A percentile compares a stretch with the other conserved stretches of the same genome.
Evolutionary conservation across 2,888 invertebrate species (phyloP).

Genomic region (Agrotis exclamationis): DNA sequence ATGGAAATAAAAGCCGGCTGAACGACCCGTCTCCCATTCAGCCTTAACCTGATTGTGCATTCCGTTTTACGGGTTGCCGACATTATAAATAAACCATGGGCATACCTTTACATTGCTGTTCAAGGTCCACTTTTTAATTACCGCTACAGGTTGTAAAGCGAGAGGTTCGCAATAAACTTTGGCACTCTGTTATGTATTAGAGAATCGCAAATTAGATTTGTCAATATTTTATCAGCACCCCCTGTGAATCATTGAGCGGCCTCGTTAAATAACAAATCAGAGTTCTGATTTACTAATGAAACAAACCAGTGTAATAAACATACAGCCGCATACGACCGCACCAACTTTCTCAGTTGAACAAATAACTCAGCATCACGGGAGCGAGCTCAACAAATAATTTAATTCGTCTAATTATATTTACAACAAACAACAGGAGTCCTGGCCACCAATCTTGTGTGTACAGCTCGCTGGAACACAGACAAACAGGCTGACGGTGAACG

Average conservation of each 20-base stretch:
- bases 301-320: conserved; percentile 19
- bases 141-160: conserved; percentile 55
- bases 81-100: conserved; percentile 64
- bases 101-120: conserved; percentile 44
- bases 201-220: conserved; percentile 57
- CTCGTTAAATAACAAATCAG: conserved; percentile 43
- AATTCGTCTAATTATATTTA: conserved; percentile 60
- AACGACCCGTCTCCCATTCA: conserved; percentile 57
- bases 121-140: conserved; percentile 63
- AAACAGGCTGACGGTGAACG: conserved; percentile 50
- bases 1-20: conserved; percentile 61
- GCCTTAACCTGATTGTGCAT: conserved; percentile 67
- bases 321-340: conserved; percentile 15
- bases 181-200: conserved; percentile 56
- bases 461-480: conserved; percentile 53
- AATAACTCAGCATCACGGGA: conserved; percentile 39
- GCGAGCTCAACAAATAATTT: conserved; percentile 47
- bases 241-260: conserved; percentile 50
- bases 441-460: conserved; percentile 58
- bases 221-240: conserved; percentile 62
- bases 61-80: conserved; percentile 59
- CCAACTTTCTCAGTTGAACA: conserved; percentile 19
- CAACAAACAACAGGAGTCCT: conserved; percentile 47
- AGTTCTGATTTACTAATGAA: conserved; percentile 21
- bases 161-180: conserved; percentile 61